Evolutionary conservation across 2,797 vertebrate genomes (phyloP).

Genomic region (Buceros bicornis): DNA sequence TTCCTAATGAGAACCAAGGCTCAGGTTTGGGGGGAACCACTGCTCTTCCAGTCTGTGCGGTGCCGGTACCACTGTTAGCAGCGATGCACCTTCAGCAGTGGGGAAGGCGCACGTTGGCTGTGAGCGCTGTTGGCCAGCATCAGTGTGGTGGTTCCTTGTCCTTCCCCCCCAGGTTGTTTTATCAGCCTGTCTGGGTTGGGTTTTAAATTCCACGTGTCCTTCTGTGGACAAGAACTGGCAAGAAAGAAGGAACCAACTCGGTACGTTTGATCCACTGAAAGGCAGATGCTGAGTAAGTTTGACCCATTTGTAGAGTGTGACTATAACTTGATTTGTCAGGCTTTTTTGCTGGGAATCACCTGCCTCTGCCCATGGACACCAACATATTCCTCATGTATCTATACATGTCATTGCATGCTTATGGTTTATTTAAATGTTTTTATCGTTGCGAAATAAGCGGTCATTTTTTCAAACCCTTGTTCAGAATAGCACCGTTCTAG

Average conservation of each 20-base stretch:
- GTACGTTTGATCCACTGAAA: neutral
- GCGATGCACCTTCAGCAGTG: neutral
- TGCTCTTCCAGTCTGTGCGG: neutral
- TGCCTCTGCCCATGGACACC: neutral
- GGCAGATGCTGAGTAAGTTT: neutral
- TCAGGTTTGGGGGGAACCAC: neutral
- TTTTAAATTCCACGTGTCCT: neutral
- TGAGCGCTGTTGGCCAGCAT: neutral
- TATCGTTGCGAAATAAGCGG: neutral
- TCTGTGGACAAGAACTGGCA: neutral
- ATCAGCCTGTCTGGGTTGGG: neutral
- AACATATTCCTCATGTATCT: neutral
- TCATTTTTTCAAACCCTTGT: neutral
- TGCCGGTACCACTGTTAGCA: neutral
- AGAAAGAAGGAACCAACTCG: neutral
- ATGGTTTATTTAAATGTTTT: neutral
- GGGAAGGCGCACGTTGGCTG: accelerated
- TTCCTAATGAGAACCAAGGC: neutral
- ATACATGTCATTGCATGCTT: neutral
- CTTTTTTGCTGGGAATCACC: neutral
- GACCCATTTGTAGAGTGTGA: neutral
- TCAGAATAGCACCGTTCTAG: neutral
- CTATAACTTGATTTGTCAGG: neutral
- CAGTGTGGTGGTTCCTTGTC: neutral
- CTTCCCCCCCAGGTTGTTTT: neutral